A percentile compares a stretch with the other conserved stretches of the same genome.
Evolutionary conservation across 2,113 vertebrate species (phyloP).

Genomic region (Mustelus asterias): DNA sequence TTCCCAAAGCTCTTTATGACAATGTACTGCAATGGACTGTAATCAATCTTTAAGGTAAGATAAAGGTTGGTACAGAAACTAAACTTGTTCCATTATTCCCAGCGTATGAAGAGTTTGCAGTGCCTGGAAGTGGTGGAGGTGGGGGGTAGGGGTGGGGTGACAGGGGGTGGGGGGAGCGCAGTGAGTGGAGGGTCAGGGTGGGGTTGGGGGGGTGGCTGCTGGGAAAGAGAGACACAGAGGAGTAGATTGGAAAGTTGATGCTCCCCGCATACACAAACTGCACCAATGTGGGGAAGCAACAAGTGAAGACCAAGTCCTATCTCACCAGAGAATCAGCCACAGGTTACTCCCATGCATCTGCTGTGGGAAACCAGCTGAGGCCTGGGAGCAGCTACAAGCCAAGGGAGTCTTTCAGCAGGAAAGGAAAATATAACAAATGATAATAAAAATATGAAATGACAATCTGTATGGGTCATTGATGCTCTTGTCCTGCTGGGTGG

Average conservation of each 20-base stretch:
- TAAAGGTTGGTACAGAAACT: neutral
- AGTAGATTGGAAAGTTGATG: neutral
- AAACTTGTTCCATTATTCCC: neutral
- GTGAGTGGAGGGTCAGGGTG: no score
- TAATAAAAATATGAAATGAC: neutral
- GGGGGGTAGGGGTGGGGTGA: neutral
- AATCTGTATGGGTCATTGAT: no score
- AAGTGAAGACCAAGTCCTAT: neutral
- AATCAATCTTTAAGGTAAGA: neutral
- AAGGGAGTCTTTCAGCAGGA: neutral
- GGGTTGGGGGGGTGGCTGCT: neutral
- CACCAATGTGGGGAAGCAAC: neutral
- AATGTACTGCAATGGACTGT: neutral
- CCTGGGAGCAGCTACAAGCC: neutral
- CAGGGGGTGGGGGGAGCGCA: no score
- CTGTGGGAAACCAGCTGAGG: neutral
- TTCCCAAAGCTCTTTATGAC: neutral
- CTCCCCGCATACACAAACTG: neutral
- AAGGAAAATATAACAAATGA: neutral
- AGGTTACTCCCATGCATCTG: neutral
- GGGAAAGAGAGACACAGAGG: neutral
- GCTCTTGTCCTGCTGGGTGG: no score
- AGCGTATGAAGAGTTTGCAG: neutral
- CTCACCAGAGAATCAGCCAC: neutral
- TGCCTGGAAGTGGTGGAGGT: neutral